Base-by-base conservation (phyloP, 2,797 vertebrate genomes). In the Danio albolineatus region DNA sequence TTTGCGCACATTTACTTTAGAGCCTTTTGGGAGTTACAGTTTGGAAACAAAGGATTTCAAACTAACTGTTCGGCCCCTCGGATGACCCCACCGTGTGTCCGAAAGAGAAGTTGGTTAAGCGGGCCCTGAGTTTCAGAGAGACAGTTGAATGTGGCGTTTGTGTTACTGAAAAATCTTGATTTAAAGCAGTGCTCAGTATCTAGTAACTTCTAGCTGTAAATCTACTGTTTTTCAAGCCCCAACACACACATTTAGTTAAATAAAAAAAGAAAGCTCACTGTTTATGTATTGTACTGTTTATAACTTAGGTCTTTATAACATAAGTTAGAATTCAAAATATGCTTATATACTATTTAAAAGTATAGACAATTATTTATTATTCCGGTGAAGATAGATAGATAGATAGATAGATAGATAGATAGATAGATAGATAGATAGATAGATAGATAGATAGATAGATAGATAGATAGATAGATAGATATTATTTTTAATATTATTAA, bases 31-130 rank as follows among this genome's bases (percentile, higher is more conserved):
- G 60, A 81, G 61, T 59, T 59, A 59, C 65, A 72, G 80, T 75
- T 81, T 28, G 38, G 78, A 85, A 85, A 86, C 85, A 88, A 86
- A 85, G 78, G 76, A 39, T 62, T 67, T 74, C 38, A 48, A 73
- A 78, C 56, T 70, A 73, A 78, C 49, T 73, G 77, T 62, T 67
- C 69, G 28, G 17, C 71, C 78, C 28, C 56, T 46, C 54, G 36
- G 9, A 56, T 78, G 74, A 84, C 57, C 57, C 46, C 51, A 17
- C 19, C 39, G 36, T 39, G 61, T 48, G 16, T 72, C 69, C 78
- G 14, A 36, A 4, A 17, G 21, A 6, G 10, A 65, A 51, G 7
- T 59, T 57, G 4, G 17, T 36, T n/a, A 10, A 28, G 46, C 48
- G 13, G 17, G 10, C 36, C 12, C 14, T 4, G 48, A 19, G n/a